Percentiles rank a stretch among this genome's conserved stretches.
Evolutionary conservation across 2,113 vertebrate genomes (phyloP).

Genomic region (Cercopithecus mona): DNA sequence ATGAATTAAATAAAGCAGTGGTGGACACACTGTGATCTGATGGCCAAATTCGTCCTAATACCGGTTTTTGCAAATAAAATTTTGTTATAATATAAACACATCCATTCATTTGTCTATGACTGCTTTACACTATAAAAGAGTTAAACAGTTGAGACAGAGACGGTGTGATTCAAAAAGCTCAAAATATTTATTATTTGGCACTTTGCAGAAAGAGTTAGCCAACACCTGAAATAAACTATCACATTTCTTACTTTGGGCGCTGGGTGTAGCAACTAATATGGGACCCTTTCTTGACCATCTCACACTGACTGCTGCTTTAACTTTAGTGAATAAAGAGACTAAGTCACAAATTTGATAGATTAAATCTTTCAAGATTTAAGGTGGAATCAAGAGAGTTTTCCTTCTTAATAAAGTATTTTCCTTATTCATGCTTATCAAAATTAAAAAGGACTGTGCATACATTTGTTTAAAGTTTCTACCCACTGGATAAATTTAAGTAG

Average conservation of each 20-base stretch:
- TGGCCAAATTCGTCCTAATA: background rate
- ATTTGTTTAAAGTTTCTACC: background rate
- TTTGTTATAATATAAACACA: background rate
- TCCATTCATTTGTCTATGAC: background rate
- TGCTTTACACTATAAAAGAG: background rate
- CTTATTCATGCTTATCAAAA: background rate
- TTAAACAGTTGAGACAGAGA: background rate
- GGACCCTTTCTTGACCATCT: background rate
- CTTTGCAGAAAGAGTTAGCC: background rate
- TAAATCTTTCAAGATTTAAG: background rate
- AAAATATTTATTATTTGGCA: background rate
- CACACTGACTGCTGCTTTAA: background rate
- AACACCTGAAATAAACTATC: background rate
- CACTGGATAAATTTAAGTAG: background rate
- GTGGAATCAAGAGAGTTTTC: background rate
- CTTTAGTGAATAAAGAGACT: too few species aligned
- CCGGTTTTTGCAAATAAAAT: background rate
- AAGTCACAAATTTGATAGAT: background rate
- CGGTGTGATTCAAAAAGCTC: accelerated
- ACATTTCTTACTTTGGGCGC: background rate
- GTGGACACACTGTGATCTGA: background rate
- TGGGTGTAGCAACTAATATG: background rate
- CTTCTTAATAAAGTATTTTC: slow-evolving; percentile 10
- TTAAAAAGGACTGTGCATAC: background rate
- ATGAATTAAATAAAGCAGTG: background rate